phyloP scores from a whole-genome alignment of 2,113 vertebrate species.

The Chionodraco myersi region DNA sequence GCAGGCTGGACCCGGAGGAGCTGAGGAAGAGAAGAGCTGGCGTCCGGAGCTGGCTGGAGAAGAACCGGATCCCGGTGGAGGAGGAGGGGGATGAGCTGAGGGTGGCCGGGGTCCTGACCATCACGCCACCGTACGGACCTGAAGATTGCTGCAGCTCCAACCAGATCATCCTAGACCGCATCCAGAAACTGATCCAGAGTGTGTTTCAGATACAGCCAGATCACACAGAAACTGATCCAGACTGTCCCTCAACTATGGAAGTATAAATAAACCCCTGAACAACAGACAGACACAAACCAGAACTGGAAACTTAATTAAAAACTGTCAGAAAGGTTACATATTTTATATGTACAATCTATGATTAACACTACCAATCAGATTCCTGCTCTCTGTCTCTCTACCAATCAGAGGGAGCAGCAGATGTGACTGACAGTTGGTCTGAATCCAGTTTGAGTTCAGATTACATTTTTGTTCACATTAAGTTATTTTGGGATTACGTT shows the following conservation, averaged over 20 bases:
- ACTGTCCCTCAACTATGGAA: neutral
- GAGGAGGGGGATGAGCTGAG: constrained; percentile 77
- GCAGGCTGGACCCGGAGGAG: constrained; percentile 78
- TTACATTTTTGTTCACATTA: neutral
- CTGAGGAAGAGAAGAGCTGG: constrained; percentile 74
- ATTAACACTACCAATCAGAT: neutral
- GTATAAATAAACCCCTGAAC: neutral
- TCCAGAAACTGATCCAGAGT: constrained; percentile 88
- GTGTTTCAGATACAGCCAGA: too few species aligned
- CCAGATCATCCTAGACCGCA: constrained; percentile 91
- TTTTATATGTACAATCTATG: too few species aligned
- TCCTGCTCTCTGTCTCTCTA: neutral
- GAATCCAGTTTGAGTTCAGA: constrained; percentile 1
- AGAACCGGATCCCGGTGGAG: constrained; percentile 89
- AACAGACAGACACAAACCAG: neutral
- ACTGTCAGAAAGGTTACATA: neutral
- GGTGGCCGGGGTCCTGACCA: constrained; percentile 88
- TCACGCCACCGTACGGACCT: constrained; percentile 88
- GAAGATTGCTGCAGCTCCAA: constrained; percentile 92
- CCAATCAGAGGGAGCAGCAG: neutral
- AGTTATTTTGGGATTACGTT: neutral
- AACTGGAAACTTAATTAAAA: neutral
- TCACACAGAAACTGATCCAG: neutral
- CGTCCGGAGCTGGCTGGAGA: constrained; percentile 88
- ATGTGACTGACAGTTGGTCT: neutral